Evolutionary conservation across 2,888 invertebrate genomes (phyloP), one percentile per base, ranked within the genome.

Genomic region (Dryobotodes eremita): DNA sequence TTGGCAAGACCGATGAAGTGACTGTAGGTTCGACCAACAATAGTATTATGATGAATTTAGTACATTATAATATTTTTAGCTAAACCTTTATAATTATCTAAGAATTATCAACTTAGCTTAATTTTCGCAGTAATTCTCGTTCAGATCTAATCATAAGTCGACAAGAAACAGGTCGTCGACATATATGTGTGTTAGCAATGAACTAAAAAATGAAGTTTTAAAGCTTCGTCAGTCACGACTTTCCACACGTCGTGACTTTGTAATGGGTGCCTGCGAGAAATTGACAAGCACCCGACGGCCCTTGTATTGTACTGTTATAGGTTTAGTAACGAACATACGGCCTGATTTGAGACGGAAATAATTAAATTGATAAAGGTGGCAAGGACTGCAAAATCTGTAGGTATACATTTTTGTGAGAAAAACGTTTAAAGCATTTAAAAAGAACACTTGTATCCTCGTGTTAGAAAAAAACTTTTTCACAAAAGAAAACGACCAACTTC

Each of bases 171-270:
- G 82, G 77, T 86, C 75, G 68, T 36, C 62, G 57, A 48, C 70
- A 64, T 71, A 64, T 71, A 85, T 69, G 66, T 77, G 75, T 62
- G 79, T 79, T 85, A 77, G 82, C 57, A 80, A 68, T 65, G 75
- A 79, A 72, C 75, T 77, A 87, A 88, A 87, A 88, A 87, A 80
- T 65, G 4, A 48, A 71, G 74, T 74, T 77, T 77, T 75, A 76
- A 80, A 84, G 72, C 75, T 77, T 57, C 53, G 53, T 48, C 66
- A 36, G 88, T 88, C 89, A 89, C 88, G 88, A 88, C 82, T 89
- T 82, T 48, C 71, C 71, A 66, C 80, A 75, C 68, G 72, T 88
- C 88, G 88, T 88, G 88, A 88, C 87, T 83, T 69, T 42, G 73
- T 82, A 82, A 88, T 86, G 89, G 79, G 70, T 59, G 82, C 20